phyloP scores from a whole-genome alignment of 1,140 invertebrate species.

The Bombus vancouverensis region DNA sequence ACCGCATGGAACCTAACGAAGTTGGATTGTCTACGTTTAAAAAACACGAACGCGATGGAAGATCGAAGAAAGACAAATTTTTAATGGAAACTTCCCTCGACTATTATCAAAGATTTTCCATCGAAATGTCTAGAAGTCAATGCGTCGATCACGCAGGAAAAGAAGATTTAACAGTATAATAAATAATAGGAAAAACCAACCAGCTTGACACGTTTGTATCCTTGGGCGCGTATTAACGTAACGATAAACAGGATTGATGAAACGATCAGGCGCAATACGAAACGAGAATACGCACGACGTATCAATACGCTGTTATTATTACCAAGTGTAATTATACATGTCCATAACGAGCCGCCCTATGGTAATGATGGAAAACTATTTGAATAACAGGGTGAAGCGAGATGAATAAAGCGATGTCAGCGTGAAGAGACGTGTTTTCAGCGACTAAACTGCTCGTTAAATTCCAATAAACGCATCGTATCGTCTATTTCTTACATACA shows the following conservation, averaged over 20 bases:
- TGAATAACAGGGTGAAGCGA: conserved; percentile 26
- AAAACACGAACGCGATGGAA: no score
- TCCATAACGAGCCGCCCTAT: not conserved
- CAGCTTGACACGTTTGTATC: no score
- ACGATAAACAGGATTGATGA: conserved; percentile 5
- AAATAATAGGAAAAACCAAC: not conserved
- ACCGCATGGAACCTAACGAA: no score
- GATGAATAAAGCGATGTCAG: conserved; percentile 2
- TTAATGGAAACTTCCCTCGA: no score
- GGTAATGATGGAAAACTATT: conserved; percentile 28
- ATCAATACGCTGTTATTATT: conserved; percentile 38
- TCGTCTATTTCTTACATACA: not conserved
- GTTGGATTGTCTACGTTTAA: no score
- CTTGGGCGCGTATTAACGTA: not conserved
- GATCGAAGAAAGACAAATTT: no score
- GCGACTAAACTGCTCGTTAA: conserved; percentile 26
- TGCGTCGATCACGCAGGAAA: no score
- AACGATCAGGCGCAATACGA: conserved; percentile 2
- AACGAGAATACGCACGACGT: conserved; percentile 4
- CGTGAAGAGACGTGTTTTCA: not conserved
- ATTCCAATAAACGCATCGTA: conserved; percentile 22
- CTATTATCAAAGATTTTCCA: no score
- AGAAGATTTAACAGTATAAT: no score
- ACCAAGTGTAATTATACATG: conserved; percentile 25
- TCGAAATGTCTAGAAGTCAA: no score